Base-by-base conservation (phyloP, 2,888 invertebrate species). In the Hydraecia micacea region DNA sequence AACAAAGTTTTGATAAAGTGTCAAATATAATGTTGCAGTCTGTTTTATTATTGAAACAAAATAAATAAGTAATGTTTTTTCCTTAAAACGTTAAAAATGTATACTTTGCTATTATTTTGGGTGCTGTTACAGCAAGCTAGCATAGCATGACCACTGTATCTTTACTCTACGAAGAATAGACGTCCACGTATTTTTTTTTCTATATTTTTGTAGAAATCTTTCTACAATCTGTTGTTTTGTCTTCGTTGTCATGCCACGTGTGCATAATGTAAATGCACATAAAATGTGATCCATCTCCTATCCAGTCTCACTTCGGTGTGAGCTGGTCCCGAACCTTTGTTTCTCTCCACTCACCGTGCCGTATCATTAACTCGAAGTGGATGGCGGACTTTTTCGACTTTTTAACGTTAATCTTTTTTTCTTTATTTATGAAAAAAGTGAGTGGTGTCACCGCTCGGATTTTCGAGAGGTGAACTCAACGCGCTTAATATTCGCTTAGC, bases 361-460 rank as follows among this genome's bases (percentile, higher is more conserved):
- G 96, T 97, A 96, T 97, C 97, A 96, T 97, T 96, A 97, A 96
- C 97, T 96, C 95, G 94, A 93, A 97, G 97, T 96, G 96, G 95
- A 94, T 94, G 95, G 86, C 81, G 87, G 91, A 91, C 93, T 96
- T 96, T 96, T 96, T 94, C 74, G 92, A 93, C 94, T 96, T 96
- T 96, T 96, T 96, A 94, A 91, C 93, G 91, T 94, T 96, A 96
- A 96, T 96, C 93, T 92, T 94, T 95, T 96, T 94, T 95, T 94
- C 89, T 90, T 96, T 95, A 94, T 95, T 95, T 95, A 94, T 93
- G 93, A 90, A 93, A 94, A 94, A 95, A 90, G 90, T 88, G 91
- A 92, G 93, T 93, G 94, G 94, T 95, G 96, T 95, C 96, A 94
- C 93, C 92, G 94, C 93, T 94, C 93, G 92, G 93, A 93, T 91